Evolutionary conservation across 2,113 vertebrate genomes (phyloP).

Genomic region (Rhea americana): DNA sequence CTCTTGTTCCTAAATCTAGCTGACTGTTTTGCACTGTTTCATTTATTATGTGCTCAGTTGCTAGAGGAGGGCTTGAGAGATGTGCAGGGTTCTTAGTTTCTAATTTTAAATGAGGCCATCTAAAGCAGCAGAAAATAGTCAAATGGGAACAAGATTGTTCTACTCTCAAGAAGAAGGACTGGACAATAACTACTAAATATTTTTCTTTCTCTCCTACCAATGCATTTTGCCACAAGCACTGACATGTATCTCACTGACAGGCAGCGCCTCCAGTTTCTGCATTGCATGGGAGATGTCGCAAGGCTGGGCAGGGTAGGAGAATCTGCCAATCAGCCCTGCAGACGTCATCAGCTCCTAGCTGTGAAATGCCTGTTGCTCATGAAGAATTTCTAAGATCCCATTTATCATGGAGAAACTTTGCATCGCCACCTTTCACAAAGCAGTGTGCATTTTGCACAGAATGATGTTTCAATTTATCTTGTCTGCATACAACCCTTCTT

Average conservation of each 20-base stretch:
- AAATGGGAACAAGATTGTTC: background rate
- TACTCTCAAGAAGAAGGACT: background rate
- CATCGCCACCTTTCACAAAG: background rate
- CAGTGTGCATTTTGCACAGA: rapidly evolving
- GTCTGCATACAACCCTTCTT: rapidly evolving
- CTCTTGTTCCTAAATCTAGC: background rate
- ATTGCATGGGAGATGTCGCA: background rate
- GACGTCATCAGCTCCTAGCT: background rate
- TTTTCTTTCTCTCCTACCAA: background rate
- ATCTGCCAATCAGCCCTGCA: background rate
- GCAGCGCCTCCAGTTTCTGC: background rate
- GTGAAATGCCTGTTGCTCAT: background rate
- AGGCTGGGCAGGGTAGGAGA: background rate
- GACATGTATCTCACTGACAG: background rate
- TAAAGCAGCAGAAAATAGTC: background rate
- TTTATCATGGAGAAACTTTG: background rate
- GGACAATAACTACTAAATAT: background rate
- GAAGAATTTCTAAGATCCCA: background rate
- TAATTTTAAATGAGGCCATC: background rate
- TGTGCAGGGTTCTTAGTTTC: background rate
- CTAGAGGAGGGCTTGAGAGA: background rate
- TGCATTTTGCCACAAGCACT: background rate
- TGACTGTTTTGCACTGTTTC: background rate
- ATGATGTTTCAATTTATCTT: background rate
- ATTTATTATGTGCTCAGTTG: background rate